Conservation (phyloP, 2,888 invertebrate species). For the Neocrepidodera transversa region DNA sequence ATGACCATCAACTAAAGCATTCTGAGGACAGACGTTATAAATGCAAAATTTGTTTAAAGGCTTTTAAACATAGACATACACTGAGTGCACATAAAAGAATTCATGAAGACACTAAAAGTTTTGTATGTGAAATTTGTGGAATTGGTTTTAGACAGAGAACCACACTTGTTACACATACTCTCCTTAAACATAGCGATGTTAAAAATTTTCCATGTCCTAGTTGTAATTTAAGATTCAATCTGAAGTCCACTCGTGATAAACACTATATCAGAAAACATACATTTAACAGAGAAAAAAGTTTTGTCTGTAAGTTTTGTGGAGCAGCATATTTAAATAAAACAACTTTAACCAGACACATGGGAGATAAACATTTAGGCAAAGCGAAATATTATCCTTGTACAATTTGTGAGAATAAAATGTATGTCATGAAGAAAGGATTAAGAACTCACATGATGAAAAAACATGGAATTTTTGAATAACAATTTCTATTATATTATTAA, state of each 20-base stretch:
- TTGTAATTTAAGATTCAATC: slow-evolving; percentile 47
- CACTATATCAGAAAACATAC: slow-evolving; percentile 40
- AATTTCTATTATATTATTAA: too few relatives aligned
- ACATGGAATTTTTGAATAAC: slow-evolving; percentile 24
- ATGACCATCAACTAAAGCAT: slow-evolving; percentile 44
- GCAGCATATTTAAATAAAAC: slow-evolving; percentile 35
- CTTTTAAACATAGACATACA: slow-evolving; percentile 47
- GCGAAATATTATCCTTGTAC: slow-evolving; percentile 30
- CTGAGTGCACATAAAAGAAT: slow-evolving; percentile 47
- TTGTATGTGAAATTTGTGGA: slow-evolving; percentile 50
- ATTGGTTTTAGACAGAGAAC: slow-evolving; percentile 47
- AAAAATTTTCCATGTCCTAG: slow-evolving; percentile 48
- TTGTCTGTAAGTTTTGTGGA: slow-evolving; percentile 32
- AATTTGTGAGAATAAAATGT: slow-evolving; percentile 33
- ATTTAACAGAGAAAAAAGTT: slow-evolving; percentile 29
- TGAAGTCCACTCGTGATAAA: slow-evolving; percentile 49
- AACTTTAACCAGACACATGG: slow-evolving; percentile 33
- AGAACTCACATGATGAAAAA: slow-evolving; percentile 34
- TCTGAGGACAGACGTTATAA: slow-evolving; percentile 41
- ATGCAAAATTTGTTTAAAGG: slow-evolving; percentile 48
- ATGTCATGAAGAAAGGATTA: slow-evolving; percentile 33
- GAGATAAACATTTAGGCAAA: slow-evolving; percentile 35
- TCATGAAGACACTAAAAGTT: slow-evolving; percentile 47
- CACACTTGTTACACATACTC: slow-evolving; percentile 48
- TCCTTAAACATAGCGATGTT: slow-evolving; percentile 46